Conservation (phyloP, 2,797 vertebrate species). For the Sparus aurata region DNA sequence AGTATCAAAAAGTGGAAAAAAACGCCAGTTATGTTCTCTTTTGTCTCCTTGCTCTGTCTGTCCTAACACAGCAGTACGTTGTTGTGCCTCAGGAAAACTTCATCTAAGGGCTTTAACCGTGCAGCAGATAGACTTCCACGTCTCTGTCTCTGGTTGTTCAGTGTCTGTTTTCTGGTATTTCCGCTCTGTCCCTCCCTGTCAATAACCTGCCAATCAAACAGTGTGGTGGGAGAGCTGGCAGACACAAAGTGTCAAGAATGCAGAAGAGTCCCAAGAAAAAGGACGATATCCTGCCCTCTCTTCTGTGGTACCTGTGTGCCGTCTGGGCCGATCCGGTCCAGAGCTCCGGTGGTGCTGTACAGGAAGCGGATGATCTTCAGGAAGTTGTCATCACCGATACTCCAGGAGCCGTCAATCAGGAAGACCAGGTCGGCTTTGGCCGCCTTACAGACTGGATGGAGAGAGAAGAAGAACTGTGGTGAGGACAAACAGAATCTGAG, state of each 20-base stretch:
- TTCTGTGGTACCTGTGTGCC: conserved; percentile 90
- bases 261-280: too few relatives aligned
- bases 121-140: too few relatives aligned
- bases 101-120: not conserved
- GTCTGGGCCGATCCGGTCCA: conserved; percentile 92
- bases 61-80: not conserved
- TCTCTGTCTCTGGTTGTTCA: too few relatives aligned
- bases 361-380: conserved; percentile 96
- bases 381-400: conserved; percentile 98
- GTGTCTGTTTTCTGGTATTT: too few relatives aligned
- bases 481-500: too few relatives aligned
- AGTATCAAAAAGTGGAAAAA: too few relatives aligned
- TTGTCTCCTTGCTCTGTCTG: conserved; percentile 1
- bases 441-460: conserved; percentile 90
- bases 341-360: conserved; percentile 92
- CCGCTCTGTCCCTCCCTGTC: not conserved
- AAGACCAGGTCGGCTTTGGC: conserved; percentile 96
- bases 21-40: not conserved
- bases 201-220: not conserved
- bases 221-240: not conserved
- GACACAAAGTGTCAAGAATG: not conserved
- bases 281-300: too few relatives aligned
- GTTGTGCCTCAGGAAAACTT: not conserved
- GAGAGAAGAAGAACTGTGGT: not conserved
- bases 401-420: conserved; percentile 98